Base-by-base conservation (phyloP, 1,140 invertebrate species). In the Hetaerina americana region DNA sequence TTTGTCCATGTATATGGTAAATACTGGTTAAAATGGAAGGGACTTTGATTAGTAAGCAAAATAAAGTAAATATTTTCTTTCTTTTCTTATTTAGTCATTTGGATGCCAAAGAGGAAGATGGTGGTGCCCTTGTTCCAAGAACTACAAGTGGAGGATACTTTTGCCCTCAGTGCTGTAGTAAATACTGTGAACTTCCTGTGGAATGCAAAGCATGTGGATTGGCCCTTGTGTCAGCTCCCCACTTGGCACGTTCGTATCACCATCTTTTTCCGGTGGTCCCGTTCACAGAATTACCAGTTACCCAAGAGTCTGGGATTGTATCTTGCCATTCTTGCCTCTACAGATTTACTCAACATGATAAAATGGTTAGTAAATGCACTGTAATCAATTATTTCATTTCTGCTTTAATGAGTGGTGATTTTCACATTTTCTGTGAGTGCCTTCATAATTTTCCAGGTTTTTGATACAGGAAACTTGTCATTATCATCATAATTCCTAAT, bases 131-230 rank as follows among this genome's bases (percentile, higher is more conserved):
- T 5, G 10, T 71, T n/a, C 85, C 86, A 70, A 88, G 87, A 79
- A 81, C 88, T 72, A 89, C 82, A 77, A 86, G 87, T 31, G 88
- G 86, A 18, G 96, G 96, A 1, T 98, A 97, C 79, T 90, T 96
- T 77, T 99, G 96, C 81, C 96, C 95, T 26, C 95, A 98, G 79
- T 99, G 97, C 83, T 88, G 90, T 73, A 94, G 93, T 80, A 97
- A 98, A 84, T 98, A 98, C 81, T 99, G 97, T 83, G 95, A 98
- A 80, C 85, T 99, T 74, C 97, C 97, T 0, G 93, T 96, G 0
- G 97, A 99, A 83, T 99, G 97, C 80, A 88, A 91, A 78, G 90
- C 92, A 15, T 99, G 97, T 83, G 94, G 93, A 12, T 83, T 99
- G 26, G 98, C 95, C 2, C 83, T 99, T n/a, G 96, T 98, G 3